Conservation (phyloP, 2,797 vertebrate genomes). For the Gadopsis bispinosus region DNA sequence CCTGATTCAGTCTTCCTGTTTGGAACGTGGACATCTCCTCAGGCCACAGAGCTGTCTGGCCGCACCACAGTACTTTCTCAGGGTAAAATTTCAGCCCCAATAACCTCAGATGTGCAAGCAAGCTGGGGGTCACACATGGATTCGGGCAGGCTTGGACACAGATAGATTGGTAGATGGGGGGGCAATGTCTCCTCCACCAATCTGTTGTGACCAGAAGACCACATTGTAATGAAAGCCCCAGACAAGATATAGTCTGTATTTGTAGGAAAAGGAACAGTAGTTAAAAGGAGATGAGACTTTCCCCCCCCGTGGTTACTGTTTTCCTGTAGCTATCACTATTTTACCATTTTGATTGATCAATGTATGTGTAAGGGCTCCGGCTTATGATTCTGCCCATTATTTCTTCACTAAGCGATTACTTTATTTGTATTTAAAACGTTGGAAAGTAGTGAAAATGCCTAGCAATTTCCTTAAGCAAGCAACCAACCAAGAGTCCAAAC, state of each 20-base stretch:
- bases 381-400: background rate
- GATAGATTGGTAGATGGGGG: constrained; percentile 16
- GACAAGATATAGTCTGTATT: background rate
- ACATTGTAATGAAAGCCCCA: background rate
- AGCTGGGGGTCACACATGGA: constrained; percentile 11
- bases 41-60: constrained; percentile 34
- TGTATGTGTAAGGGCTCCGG: background rate
- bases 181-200: background rate
- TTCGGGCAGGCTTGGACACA: constrained; percentile 28
- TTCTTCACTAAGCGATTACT: background rate
- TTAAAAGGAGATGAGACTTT: background rate
- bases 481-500: too few species aligned
- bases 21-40: constrained; percentile 32
- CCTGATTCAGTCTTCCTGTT: constrained; percentile 61
- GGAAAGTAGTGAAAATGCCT: background rate
- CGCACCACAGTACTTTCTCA: constrained; percentile 44
- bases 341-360: background rate
- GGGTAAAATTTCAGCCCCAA: constrained; percentile 39
- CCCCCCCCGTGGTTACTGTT: background rate
- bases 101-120: constrained; percentile 35
- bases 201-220: constrained; percentile 7
- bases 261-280: background rate
- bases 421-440: background rate
- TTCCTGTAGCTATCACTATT: background rate
- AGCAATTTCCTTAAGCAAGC: background rate